Evolutionary conservation across 30 jellyfish, hydroid and myxozoan species (phyloP).

Genomic region (Aurelia aurita): DNA sequence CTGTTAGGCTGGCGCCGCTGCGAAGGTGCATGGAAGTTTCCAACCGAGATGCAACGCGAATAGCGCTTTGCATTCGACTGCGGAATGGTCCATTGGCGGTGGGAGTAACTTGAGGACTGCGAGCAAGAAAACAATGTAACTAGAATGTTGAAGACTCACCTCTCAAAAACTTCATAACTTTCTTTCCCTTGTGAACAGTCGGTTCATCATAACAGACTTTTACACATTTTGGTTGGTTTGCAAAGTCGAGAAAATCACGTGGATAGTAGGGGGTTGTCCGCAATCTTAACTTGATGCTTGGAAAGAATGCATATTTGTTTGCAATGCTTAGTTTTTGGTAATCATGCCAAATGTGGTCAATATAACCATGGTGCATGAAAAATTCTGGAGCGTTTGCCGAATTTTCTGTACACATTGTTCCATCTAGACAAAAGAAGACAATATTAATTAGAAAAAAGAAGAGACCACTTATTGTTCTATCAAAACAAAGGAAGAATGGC

Average conservation of each 20-base stretch:
- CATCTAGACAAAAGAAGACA: slow-evolving; percentile 25
- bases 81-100: too few relatives aligned
- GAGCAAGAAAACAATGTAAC: too few relatives aligned
- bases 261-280: slow-evolving; percentile 43
- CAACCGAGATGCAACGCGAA: too few relatives aligned
- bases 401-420: slow-evolving; percentile 50
- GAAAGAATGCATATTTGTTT: slow-evolving; percentile 48
- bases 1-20: too few relatives aligned
- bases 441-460: too few relatives aligned
- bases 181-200: slow-evolving; percentile 25
- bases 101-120: too few relatives aligned
- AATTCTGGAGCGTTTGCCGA: slow-evolving; percentile 76
- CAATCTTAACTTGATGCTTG: slow-evolving; percentile 11
- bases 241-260: slow-evolving; percentile 44
- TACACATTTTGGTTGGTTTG: slow-evolving; percentile 52
- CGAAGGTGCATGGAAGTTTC: too few relatives aligned
- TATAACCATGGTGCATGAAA: slow-evolving; percentile 69
- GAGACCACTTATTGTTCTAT: too few relatives aligned
- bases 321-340: slow-evolving; percentile 54
- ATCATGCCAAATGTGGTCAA: slow-evolving; percentile 67
- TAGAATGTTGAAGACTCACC: slow-evolving; percentile 2
- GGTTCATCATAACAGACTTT: slow-evolving; percentile 64
- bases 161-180: slow-evolving; percentile 7
- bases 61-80: too few relatives aligned
- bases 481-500: too few relatives aligned